Conservation (phyloP, 2,113 vertebrate species). For the human region DNA sequence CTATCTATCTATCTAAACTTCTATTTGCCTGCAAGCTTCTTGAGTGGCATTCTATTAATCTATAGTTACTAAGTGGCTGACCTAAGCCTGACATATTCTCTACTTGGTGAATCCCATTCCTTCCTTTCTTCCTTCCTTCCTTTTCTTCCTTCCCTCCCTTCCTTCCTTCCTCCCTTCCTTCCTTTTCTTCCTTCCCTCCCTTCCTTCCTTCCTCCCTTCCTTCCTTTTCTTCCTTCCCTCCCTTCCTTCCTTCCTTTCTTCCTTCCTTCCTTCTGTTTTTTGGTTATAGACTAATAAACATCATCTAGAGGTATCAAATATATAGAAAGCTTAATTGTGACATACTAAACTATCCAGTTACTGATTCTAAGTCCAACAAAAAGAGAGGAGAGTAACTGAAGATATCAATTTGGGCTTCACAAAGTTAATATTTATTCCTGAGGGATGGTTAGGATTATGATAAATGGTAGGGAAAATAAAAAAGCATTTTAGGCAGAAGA, state of each 20-base stretch:
- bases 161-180: no score
- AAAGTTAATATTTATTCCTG: background rate
- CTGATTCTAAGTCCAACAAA: background rate
- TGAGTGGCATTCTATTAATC: background rate
- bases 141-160: accelerated
- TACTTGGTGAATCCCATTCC: background rate
- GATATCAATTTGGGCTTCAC: background rate
- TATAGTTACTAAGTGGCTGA: background rate
- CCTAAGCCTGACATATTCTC: background rate
- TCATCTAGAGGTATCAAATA: background rate
- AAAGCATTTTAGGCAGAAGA: background rate
- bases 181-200: background rate
- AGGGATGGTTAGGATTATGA: background rate
- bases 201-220: no score
- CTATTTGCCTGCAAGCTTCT: background rate
- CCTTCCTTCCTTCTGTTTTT: no score
- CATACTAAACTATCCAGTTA: background rate
- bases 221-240: no score
- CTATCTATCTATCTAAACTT: background rate
- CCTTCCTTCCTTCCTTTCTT: no score
- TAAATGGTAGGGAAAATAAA: conserved; percentile 1
- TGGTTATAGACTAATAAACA: background rate
- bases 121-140: no score
- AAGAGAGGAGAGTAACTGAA: background rate
- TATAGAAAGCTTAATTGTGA: background rate